These are phyloP conservation scores for Leptocoma aspasia DNA, from an alignment of 2,113 vertebrate species.

Conservation along the genomic window DNA sequence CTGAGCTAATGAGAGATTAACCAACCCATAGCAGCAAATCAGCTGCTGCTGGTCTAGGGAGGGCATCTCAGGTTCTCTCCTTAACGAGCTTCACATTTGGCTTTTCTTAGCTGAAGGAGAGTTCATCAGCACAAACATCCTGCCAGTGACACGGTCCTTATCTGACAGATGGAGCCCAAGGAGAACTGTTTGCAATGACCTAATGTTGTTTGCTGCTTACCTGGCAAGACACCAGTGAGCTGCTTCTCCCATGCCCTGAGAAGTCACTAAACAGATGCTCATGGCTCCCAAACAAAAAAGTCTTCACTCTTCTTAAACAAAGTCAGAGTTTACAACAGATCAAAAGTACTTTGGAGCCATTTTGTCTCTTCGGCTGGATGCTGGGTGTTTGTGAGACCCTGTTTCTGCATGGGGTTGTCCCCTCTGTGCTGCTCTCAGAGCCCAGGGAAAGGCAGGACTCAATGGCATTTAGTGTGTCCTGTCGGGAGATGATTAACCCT, in stretches of 20 bases:
- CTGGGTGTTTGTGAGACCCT: background rate
- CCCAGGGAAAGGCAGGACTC: background rate
- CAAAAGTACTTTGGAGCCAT: background rate
- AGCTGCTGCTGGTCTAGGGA: background rate
- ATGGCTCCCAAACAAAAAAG: background rate
- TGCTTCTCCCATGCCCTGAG: background rate
- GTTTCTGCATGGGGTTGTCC: background rate
- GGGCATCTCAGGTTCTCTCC: background rate
- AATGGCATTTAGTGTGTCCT: background rate
- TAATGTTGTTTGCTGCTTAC: constrained; percentile 23
- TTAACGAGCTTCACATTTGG: background rate
- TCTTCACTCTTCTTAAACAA: background rate
- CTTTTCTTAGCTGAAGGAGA: constrained; percentile 47
- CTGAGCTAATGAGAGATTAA: constrained; percentile 22
- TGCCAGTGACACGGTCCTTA: constrained; percentile 45
- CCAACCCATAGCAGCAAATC: background rate
- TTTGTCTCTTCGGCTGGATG: background rate
- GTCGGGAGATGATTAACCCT: background rate
- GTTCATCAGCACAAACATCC: background rate
- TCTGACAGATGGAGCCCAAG: constrained; percentile 53
- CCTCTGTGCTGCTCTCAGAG: background rate
- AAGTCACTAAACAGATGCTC: constrained; percentile 20
- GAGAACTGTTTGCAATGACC: constrained; percentile 46
- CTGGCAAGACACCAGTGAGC: constrained; percentile 13
- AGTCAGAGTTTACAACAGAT: background rate